Evolutionary conservation across 1,140 invertebrate genomes (phyloP), one percentile per base, ranked within the genome.

Genomic region (Atta colombica): DNA sequence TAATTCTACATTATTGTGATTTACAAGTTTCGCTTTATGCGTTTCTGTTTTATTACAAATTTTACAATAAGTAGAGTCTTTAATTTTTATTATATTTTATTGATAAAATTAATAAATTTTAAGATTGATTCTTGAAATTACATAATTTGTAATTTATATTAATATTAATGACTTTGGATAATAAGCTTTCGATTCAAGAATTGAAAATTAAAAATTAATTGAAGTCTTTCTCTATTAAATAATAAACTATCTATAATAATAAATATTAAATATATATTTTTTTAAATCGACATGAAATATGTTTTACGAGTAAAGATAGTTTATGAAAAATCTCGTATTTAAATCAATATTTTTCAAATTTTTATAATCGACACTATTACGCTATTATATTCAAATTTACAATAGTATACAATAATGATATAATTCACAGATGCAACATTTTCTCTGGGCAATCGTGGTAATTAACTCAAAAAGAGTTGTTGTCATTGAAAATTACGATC

Each of bases 401-500:
- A 21, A 63, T 61, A 63, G 10, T 51, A 60, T 49, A 31, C 16
- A 14, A 28, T 3, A 21, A 3, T 16, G 39, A 49, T 12, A 18
- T 12, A 74, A 82, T 49, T 39, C 39, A 28, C 10, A 61, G 51
- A 81, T 72, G 53, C 3, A 39, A 16, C 63, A 74, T 74, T 45
- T 84, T 74, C 61, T 74, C 55, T 16, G 39, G 3, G 45, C 58
- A 10, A 81, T 81, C 53, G 18, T 6, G 51, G 39, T 51, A 55
- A 12, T 49, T 58, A 14, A 60, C 18, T 35, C 68, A 69, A 84
- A 60, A 68, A 61, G 25, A 55, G 68, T 72, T 39, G 45, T 31
- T 72, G 28, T 88, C 69, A 8, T 8, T 66, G 55, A n/a, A 31
- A 88, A 31, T 88, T 88, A 78, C 84, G 45, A 66, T 53, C 14